These are phyloP conservation scores for Entelurus aequoreus DNA, from an alignment of 2,113 vertebrate species.

Conservation along the genomic window DNA sequence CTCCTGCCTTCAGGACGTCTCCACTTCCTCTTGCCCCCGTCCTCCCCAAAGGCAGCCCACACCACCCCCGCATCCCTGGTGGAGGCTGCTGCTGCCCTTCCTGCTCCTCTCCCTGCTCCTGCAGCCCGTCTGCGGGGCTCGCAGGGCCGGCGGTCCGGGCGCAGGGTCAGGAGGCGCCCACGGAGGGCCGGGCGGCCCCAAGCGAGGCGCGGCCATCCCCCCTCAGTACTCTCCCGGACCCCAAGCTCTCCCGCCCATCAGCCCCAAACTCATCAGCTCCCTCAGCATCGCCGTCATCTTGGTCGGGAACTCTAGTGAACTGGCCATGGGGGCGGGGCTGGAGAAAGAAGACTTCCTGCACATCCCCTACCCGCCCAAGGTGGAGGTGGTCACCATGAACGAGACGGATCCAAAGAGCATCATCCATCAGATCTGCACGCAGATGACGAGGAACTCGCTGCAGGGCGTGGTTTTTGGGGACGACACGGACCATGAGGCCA, in stretches of 20 bases:
- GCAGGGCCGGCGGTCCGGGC: conserved; percentile 52
- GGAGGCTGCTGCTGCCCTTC: conserved; percentile 38
- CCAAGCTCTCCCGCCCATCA: conserved; percentile 45
- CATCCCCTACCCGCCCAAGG: conserved; percentile 90
- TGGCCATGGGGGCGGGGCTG: conserved; percentile 88
- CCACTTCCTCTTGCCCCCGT: conserved; percentile 24
- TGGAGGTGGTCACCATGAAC: conserved; percentile 96
- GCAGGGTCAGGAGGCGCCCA: conserved; percentile 45
- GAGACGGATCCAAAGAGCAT: conserved; percentile 98
- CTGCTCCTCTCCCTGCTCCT: conserved; percentile 49
- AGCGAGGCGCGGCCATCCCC: conserved; percentile 62
- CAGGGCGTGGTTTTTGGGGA: conserved; percentile 98
- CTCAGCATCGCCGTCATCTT: conserved; percentile 96
- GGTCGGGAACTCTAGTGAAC: conserved; percentile 96
- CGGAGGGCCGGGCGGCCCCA: conserved; percentile 41
- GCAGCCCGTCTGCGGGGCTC: conserved; percentile 67
- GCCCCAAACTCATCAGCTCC: conserved; percentile 66
- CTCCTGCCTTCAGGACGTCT: conserved; percentile 63
- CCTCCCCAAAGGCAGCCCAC: conserved; percentile 17
- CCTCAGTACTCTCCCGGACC: conserved; percentile 65
- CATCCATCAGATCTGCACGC: conserved; percentile 91
- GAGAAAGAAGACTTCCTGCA: conserved; percentile 98
- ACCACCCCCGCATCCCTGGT: conserved; percentile 21
- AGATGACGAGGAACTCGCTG: conserved; percentile 92
- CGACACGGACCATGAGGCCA: conserved; percentile 98